Evolutionary conservation across 2,113 vertebrate genomes (phyloP), one percentile per base, ranked within the genome.

Genomic region (Lucifuga dentata): DNA sequence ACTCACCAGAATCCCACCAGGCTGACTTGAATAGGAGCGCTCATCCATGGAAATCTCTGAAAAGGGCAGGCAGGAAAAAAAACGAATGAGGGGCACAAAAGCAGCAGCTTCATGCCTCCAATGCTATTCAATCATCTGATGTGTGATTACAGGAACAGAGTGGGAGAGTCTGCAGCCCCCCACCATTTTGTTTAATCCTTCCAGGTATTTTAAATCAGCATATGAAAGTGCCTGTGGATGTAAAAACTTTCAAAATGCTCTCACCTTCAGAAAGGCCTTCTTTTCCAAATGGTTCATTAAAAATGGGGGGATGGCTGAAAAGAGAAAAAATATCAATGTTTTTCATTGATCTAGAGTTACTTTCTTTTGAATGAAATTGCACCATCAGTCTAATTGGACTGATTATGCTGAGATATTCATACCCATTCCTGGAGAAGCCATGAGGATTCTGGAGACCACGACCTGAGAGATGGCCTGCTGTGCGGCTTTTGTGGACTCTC

Each of bases 361-460:
- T 16, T 33, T 11, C 1, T n/a, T 24, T 11, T 36, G n/a, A 5
- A n/a, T 44, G 40, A 11, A 49, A 46, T 5, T 12, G 19, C 0
- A 36, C 20, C 11, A 11, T 2, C 4, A 40, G 48, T 7, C 11
- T 43, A 15, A 55, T 8, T 40, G 36, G 19, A 26, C 39, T 21
- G 21, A 11, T 24, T 13, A 49, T 2, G 11, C 12, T 15, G 50
- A 50, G 8, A 3, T 9, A 6, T 43, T 87, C 93, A 59, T 58
- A 99, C 98, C 97, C 98, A 99, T 99, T 92, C 98, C 98, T 7
- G 98, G 98, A 57, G 95, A 93, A 17, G 98, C 96, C 98, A 99
- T 99, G 74, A 98, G 95, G 68, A 99, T 96, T 85, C 98, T 93
- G 70, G 98, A 99, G 64, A 99, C 80, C 41, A 98, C 95, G 26